Conservation (phyloP, 1,140 invertebrate species). For the Vanessa atalanta region DNA sequence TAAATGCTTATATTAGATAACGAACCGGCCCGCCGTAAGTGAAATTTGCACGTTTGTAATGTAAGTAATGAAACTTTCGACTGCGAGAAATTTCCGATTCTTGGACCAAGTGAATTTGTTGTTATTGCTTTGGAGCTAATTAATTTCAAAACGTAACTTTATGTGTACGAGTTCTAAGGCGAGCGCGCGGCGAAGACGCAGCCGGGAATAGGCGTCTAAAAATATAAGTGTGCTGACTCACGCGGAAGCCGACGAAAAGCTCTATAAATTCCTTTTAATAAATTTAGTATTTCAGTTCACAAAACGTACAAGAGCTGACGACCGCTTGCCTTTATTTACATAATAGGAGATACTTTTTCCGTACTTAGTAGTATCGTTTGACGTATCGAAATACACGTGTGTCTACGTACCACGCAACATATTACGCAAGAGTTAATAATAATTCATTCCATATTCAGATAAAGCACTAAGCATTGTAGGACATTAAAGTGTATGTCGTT, state of each 20-base stretch:
- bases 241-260: slow-evolving; percentile 66
- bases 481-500: not conserved
- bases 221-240: slow-evolving; percentile 65
- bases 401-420: not conserved
- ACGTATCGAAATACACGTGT: not conserved
- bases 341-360: not conserved
- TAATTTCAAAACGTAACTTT: not conserved
- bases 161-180: slow-evolving; percentile 38
- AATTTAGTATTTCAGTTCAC: slow-evolving; percentile 50
- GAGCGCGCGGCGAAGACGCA: slow-evolving; percentile 42
- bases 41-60: not conserved
- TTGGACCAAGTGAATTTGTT: not conserved
- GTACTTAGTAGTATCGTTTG: not conserved
- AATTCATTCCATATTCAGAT: too few species aligned
- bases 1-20: not conserved
- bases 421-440: too few species aligned
- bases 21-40: not conserved
- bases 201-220: slow-evolving; percentile 67
- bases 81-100: too few species aligned
- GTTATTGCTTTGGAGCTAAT: not conserved
- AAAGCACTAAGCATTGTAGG: too few species aligned
- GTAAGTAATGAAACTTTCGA: too few species aligned
- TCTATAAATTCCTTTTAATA: slow-evolving; percentile 65
- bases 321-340: not conserved
- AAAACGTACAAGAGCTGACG: slow-evolving; percentile 30